These are phyloP conservation scores for Cataglyphis livida DNA, from an alignment of 2,888 invertebrate species.

Conservation along the genomic window DNA sequence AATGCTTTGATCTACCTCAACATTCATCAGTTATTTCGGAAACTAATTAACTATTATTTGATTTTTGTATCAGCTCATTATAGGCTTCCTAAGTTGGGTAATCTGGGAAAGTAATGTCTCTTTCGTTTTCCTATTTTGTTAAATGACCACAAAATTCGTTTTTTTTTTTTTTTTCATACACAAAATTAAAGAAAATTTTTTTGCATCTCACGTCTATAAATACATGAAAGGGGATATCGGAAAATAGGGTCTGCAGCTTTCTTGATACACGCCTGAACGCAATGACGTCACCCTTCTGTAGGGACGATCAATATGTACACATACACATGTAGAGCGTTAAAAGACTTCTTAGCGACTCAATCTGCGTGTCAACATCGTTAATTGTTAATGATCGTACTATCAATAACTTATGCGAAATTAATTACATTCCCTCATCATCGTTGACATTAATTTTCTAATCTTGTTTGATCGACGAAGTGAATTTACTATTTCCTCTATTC, in stretches of 20 bases:
- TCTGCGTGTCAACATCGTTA: slow-evolving; percentile 25
- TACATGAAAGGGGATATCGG: background rate
- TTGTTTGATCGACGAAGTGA: background rate
- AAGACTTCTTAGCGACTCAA: slow-evolving; percentile 67
- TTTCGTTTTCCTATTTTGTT: background rate
- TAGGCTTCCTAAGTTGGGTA: background rate
- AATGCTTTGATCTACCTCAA: background rate
- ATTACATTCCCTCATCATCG: background rate
- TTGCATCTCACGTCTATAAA: background rate
- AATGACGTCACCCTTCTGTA: slow-evolving; percentile 82
- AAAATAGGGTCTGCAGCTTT: slow-evolving; percentile 41
- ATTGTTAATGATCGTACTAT: slow-evolving; percentile 11
- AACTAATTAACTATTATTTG: background rate
- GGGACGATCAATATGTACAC: slow-evolving; percentile 82
- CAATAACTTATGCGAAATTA: slow-evolving; percentile 1
- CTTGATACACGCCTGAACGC: slow-evolving; percentile 60
- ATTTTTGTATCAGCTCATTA: background rate
- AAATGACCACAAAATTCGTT: background rate
- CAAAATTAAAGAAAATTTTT: background rate
- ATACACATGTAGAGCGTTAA: slow-evolving; percentile 70
- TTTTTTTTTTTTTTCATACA: background rate
- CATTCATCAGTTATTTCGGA: background rate
- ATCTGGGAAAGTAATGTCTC: background rate
- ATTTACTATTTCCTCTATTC: background rate
- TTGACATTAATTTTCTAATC: slow-evolving; percentile 5